Evolutionary conservation across 2,797 vertebrate species (phyloP).

Genomic region (Gallirallus australis): DNA sequence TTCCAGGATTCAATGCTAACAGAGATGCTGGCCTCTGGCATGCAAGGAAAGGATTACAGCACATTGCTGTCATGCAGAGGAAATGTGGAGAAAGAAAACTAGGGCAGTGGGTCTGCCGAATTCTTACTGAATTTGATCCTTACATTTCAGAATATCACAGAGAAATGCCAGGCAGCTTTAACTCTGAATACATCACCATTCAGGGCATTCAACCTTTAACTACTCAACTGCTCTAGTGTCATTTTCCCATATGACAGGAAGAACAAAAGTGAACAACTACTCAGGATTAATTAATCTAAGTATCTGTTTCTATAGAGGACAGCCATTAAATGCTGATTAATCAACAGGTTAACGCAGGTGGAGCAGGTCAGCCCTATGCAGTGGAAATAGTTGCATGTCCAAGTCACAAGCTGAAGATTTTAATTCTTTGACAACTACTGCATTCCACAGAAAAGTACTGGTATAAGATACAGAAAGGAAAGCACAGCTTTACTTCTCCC

Average conservation of each 20-base stretch:
- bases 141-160: neutral
- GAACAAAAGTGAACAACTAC: neutral
- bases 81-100: neutral
- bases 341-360: neutral
- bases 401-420: neutral
- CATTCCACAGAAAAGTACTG: neutral
- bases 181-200: neutral
- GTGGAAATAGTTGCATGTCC: fast-evolving
- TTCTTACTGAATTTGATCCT: neutral
- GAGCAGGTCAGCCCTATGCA: neutral
- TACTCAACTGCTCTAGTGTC: neutral
- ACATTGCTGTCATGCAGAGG: neutral
- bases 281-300: neutral
- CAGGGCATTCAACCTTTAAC: neutral
- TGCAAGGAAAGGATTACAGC: neutral
- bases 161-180: neutral
- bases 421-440: neutral
- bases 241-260: neutral
- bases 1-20: neutral
- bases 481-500: neutral
- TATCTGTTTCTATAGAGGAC: neutral
- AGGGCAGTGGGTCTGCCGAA: neutral
- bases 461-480: neutral
- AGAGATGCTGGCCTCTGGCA: neutral
- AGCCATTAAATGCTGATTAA: neutral